phyloP scores from a whole-genome alignment of 2,888 invertebrate genomes.

The Opisthograptis luteolata region DNA sequence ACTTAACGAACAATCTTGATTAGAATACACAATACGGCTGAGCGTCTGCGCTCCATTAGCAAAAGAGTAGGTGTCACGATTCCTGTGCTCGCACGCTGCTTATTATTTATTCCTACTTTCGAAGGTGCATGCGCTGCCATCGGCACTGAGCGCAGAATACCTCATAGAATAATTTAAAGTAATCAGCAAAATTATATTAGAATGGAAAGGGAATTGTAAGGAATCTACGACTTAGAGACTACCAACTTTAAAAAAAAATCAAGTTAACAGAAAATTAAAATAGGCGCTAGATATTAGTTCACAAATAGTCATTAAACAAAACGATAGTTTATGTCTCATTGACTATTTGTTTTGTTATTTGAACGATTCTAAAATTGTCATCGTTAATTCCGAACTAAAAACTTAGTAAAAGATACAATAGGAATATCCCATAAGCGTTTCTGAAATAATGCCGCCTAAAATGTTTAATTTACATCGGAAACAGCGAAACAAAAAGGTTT shows the following conservation, averaged over 20 bases:
- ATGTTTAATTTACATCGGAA: constrained; percentile 80
- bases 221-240: too few relatives aligned
- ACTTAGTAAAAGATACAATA: background rate
- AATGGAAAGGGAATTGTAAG: too few relatives aligned
- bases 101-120: constrained; percentile 78
- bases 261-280: too few relatives aligned
- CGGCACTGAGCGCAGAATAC: constrained; percentile 39
- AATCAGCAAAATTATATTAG: too few relatives aligned
- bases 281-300: too few relatives aligned
- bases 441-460: constrained; percentile 75
- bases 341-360: too few relatives aligned
- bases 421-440: constrained; percentile 8
- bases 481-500: constrained; percentile 71
- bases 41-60: constrained; percentile 75
- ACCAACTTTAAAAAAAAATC: too few relatives aligned
- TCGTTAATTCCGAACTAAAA: background rate
- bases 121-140: constrained; percentile 58
- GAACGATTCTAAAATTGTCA: background rate
- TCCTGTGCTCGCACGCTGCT: constrained; percentile 63
- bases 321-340: too few relatives aligned
- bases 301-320: too few relatives aligned
- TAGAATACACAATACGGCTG: constrained; percentile 68
- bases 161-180: background rate
- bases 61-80: constrained; percentile 80
- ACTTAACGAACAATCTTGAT: constrained; percentile 78